Evolutionary conservation across 37 sponge, comb jelly and placozoan species (phyloP), one percentile per base, ranked within the genome.

Genomic region (Halisarca cf. caerulea): DNA sequence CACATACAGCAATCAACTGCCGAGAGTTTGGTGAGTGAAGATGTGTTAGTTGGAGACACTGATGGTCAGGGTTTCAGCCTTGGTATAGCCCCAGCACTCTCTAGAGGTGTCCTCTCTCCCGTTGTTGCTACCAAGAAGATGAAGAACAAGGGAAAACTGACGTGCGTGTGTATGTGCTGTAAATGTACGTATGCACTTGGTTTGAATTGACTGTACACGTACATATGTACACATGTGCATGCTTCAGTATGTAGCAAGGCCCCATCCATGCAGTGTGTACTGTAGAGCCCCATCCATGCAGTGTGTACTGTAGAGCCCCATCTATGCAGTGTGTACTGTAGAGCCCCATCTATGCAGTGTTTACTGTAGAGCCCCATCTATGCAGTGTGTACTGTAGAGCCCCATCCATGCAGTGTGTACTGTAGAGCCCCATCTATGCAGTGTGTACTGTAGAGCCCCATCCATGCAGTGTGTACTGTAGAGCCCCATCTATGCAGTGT

Each of bases 41-140:
- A 83, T 44, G 33, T 60, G 1, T 60, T 74, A 33, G 93, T 90
- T 21, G 95, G 95, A n/a, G 95, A 92, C 66, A 87, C 72, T n/a
- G 95, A 95, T 43, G 94, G 94, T 28, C 64, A 59, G 62, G 95
- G 95, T 27, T 87, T 95, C 45, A 94, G 86, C 1, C 33, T 95
- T 40, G 95, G 95, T 44, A 68, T 92, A 64, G 91, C 91, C 3
- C 85, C 91, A 15, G 20, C 66, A 0, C 41, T 71, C 20, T 21
- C 39, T 25, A 91, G 84, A 66, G 78, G 58, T 17, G 32, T 21
- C 28, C 58, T 83, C 54, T 91, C 91, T 1, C 77, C 91, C 18
- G 82, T 87, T 1, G 74, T 64, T 8, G 88, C 88, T 17, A 62
- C 80, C 33, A 91, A 58, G 78, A 91, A 91, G 71, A 7, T 54